phyloP scores from a whole-genome alignment of 2,113 vertebrate species.

The Talpa occidentalis region DNA sequence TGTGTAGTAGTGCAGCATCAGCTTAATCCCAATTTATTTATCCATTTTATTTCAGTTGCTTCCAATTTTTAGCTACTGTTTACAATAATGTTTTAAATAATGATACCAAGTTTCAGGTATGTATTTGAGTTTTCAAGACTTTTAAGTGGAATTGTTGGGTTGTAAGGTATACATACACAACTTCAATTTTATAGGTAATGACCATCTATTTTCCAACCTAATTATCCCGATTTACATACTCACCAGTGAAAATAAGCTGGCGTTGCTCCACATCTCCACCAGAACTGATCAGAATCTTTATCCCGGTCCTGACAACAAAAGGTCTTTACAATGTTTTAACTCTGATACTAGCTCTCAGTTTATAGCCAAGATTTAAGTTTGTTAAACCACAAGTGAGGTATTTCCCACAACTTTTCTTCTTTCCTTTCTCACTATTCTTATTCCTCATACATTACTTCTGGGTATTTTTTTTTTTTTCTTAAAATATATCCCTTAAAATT shows the following conservation, averaged over 20 bases:
- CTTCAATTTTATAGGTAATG: slow-evolving; percentile 5
- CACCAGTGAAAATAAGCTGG: slow-evolving; percentile 10
- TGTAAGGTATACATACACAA: background rate
- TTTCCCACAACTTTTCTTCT: background rate
- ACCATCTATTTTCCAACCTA: slow-evolving; percentile 42
- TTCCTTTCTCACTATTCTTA: slow-evolving; percentile 46
- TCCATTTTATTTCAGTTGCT: slow-evolving; percentile 33
- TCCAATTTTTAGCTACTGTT: slow-evolving; percentile 6
- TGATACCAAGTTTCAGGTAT: background rate
- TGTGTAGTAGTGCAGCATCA: background rate
- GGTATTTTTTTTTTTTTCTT: background rate
- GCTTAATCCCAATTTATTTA: background rate
- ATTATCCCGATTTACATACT: slow-evolving; percentile 22
- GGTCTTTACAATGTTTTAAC: slow-evolving; percentile 6
- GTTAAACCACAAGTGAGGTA: slow-evolving; percentile 18
- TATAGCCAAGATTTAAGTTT: slow-evolving; percentile 24
- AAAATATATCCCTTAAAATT: slow-evolving; percentile 31
- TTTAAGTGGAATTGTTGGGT: background rate
- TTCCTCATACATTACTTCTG: background rate
- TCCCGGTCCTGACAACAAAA: background rate
- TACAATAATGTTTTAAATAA: slow-evolving; percentile 44
- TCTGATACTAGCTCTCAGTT: background rate
- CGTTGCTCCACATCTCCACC: background rate
- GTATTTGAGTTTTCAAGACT: background rate
- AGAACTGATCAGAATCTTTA: slow-evolving; percentile 50